These are phyloP conservation scores for Pogonomyrmex barbatus DNA, from an alignment of 1,140 invertebrate genomes.

Conservation along the genomic window DNA sequence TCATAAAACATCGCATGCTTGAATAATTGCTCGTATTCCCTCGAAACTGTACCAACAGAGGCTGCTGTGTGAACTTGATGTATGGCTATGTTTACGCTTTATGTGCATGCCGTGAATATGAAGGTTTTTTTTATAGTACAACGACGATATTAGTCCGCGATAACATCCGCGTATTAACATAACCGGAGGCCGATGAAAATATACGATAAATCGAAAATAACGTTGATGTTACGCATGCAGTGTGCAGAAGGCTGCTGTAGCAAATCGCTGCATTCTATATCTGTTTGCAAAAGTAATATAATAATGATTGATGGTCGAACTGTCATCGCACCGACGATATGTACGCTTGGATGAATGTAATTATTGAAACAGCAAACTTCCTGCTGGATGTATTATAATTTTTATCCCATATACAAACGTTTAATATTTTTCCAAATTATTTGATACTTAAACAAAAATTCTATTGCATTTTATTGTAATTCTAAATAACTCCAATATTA, in stretches of 20 bases:
- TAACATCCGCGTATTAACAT: constrained; percentile 17
- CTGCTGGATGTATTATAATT: not conserved
- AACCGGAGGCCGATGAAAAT: constrained; percentile 16
- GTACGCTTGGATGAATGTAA: not conserved
- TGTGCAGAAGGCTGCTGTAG: not conserved
- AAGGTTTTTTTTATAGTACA: constrained; percentile 3
- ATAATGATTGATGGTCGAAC: constrained; percentile 35
- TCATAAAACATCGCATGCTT: constrained; percentile 36
- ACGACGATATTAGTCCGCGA: constrained; percentile 19
- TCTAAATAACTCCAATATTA: not conserved
- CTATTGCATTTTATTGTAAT: not conserved
- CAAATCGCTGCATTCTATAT: constrained; percentile 4
- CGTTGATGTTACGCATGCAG: constrained; percentile 28
- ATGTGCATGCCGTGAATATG: not conserved
- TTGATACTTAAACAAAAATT: not conserved
- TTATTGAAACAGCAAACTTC: constrained; percentile 21
- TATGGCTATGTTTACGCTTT: constrained; percentile 18
- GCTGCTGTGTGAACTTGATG: constrained; percentile 24
- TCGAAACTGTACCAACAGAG: constrained; percentile 15
- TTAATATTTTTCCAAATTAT: not conserved
- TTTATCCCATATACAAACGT: not conserved
- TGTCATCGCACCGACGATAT: constrained; percentile 11
- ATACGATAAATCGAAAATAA: constrained; percentile 11
- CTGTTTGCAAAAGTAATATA: not conserved
- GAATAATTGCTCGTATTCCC: constrained; percentile 49